A percentile compares a stretch with the other conserved stretches of the same genome.
These are phyloP conservation scores for Ylistrum balloti DNA, from an alignment of 1,140 invertebrate genomes.

Conservation along the genomic window DNA sequence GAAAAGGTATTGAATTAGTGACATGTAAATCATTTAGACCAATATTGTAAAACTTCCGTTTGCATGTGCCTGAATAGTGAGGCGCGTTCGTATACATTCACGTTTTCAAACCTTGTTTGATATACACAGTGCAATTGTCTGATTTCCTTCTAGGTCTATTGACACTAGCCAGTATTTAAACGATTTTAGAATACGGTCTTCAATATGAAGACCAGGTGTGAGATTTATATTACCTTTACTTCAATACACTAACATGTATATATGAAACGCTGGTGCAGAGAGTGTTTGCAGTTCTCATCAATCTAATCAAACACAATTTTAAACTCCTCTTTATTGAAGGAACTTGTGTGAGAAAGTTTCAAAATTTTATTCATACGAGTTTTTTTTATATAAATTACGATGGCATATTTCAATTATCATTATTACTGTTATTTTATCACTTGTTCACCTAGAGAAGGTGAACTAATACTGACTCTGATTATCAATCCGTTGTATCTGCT, in stretches of 20 bases:
- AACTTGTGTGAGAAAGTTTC: no score
- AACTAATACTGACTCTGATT: no score
- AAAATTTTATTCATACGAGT: no score
- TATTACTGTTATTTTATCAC: no score
- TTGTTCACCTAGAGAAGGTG: no score
- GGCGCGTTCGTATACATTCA: conserved; percentile 17
- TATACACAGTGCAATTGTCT: neutral
- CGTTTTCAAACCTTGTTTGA: neutral
- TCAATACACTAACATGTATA: neutral
- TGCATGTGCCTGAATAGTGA: neutral
- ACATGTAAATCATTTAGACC: neutral
- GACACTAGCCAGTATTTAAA: neutral
- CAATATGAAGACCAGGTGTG: conserved; percentile 24
- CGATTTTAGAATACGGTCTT: conserved; percentile 9
- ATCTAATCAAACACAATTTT: neutral
- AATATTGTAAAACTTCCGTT: neutral
- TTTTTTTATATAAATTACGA: no score
- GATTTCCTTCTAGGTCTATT: neutral
- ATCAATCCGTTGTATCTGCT: no score
- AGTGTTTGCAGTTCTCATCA: conserved; percentile 21
- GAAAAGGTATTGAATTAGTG: neutral
- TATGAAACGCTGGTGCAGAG: neutral
- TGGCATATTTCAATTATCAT: no score
- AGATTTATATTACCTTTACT: neutral
- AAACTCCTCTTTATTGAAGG: neutral